A percentile compares a stretch with the other conserved stretches of the same genome.
These are phyloP conservation scores for Xestia sexstrigata DNA, from an alignment of 2,888 invertebrate genomes.

Conservation along the genomic window DNA sequence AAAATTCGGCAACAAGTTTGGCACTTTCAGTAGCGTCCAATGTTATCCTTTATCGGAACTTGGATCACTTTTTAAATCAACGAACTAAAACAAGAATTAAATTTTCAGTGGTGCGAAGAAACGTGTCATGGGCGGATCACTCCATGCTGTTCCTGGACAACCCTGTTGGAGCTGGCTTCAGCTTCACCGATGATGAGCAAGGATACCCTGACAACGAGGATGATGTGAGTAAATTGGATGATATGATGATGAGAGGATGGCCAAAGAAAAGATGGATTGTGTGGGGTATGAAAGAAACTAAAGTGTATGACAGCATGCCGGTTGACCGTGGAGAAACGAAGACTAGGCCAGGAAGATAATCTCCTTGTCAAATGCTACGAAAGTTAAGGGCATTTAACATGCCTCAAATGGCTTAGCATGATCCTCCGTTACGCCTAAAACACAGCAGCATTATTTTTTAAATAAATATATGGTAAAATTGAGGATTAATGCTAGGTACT, in stretches of 20 bases:
- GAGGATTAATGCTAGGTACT: too few relatives aligned
- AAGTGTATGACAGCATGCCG: neutral
- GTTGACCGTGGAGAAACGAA: too few relatives aligned
- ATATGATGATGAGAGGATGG: neutral
- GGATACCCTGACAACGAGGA: constrained; percentile 90
- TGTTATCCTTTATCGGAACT: neutral
- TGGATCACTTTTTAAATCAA: neutral
- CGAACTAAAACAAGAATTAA: neutral
- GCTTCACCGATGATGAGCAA: constrained; percentile 89
- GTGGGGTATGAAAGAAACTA: neutral
- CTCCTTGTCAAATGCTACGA: neutral
- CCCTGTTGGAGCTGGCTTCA: constrained; percentile 92
- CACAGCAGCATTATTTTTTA: too few relatives aligned
- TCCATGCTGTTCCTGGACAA: constrained; percentile 91
- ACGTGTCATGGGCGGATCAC: constrained; percentile 88
- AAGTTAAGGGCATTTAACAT: too few relatives aligned
- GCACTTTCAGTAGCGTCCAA: neutral
- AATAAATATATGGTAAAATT: too few relatives aligned
- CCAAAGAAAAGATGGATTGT: neutral
- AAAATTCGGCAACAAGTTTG: neutral
- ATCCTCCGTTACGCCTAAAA: too few relatives aligned
- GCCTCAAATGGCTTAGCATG: too few relatives aligned
- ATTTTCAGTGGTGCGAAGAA: constrained; percentile 51
- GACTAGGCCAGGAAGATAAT: neutral
- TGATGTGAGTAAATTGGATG: constrained; percentile 81